phyloP scores from a whole-genome alignment of 2,888 invertebrate species.

The Erpobdella octoculata region DNA sequence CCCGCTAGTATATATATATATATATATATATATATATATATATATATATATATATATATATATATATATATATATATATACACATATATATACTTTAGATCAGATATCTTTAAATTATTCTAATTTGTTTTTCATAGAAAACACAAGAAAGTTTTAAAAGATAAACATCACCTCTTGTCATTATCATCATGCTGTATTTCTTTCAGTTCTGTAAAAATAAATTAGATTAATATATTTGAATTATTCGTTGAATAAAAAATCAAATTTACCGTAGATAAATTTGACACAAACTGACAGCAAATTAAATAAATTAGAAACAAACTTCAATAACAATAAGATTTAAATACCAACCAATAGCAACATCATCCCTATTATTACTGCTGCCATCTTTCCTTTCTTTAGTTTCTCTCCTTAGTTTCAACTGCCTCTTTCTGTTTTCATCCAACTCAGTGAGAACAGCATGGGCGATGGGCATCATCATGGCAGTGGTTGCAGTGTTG shows the following conservation, averaged over 20 bases:
- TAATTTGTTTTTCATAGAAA: too few relatives aligned
- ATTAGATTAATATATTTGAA: background rate
- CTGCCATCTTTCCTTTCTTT: too few relatives aligned
- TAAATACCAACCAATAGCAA: constrained; percentile 1
- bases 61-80: too few relatives aligned
- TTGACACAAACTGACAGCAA: background rate
- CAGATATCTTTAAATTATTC: too few relatives aligned
- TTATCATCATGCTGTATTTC: background rate
- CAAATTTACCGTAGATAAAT: background rate
- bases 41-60: too few relatives aligned
- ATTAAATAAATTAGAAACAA: background rate
- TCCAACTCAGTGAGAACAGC: constrained; percentile 60
- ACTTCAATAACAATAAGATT: background rate
- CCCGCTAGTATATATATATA: too few relatives aligned
- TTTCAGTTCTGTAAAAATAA: constrained; percentile 3
- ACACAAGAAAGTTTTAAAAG: too few relatives aligned
- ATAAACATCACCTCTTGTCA: constrained; percentile 2
- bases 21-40: too few relatives aligned
- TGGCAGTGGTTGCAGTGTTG: constrained; percentile 68
- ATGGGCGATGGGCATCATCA: constrained; percentile 50
- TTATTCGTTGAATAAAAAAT: background rate
- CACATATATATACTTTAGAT: too few relatives aligned
- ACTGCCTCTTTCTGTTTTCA: constrained; percentile 13
- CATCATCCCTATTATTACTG: background rate
- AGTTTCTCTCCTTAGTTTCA: background rate